phyloP scores from a whole-genome alignment of 2,113 vertebrate genomes.

The Chaetops frenatus region DNA sequence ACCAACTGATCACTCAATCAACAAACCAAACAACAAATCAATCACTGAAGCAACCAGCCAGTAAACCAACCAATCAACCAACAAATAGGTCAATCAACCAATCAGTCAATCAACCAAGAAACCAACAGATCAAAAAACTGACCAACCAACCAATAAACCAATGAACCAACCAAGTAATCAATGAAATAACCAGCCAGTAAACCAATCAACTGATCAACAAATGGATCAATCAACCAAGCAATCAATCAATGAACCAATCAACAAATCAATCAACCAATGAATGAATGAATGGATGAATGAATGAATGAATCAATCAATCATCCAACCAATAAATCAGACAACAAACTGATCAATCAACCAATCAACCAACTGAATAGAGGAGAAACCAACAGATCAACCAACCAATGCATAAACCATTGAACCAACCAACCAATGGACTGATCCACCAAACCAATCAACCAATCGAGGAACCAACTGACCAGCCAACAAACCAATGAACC shows the following conservation, averaged over 20 bases:
- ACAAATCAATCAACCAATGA: not conserved
- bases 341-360: too few species aligned
- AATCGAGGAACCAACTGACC: too few species aligned
- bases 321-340: not conserved
- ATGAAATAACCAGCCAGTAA: too few species aligned
- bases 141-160: not conserved
- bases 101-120: fast-evolving
- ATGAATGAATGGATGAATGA: not conserved
- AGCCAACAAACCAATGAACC: too few species aligned
- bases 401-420: not conserved
- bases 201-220: not conserved
- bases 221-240: too few species aligned
- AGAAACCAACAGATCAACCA: not conserved
- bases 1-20: too few species aligned
- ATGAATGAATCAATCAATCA: not conserved
- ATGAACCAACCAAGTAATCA: too few species aligned
- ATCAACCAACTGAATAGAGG: too few species aligned
- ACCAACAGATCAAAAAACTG: too few species aligned
- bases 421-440: fast-evolving
- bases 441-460: not conserved
- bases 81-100: not conserved
- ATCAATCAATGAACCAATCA: not conserved
- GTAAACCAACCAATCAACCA: fast-evolving
- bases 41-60: fast-evolving
- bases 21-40: not conserved